Base-by-base conservation (phyloP, 2,113 vertebrate species). In the Ondatra zibethicus region DNA sequence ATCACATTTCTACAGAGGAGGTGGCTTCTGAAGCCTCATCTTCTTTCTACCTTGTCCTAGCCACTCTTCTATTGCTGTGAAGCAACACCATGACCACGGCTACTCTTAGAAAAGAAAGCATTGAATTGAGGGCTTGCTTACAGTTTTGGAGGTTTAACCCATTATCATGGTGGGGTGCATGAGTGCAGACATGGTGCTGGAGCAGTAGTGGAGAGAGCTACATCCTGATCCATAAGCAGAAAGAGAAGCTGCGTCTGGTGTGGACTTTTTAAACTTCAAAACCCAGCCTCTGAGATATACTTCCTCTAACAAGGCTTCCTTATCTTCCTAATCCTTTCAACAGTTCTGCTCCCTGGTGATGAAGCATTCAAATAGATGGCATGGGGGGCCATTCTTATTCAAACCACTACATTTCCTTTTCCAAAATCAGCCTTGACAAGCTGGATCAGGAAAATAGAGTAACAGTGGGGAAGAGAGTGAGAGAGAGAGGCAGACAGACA, bases 401-500 rank as follows among this genome's bases (percentile, higher is more conserved):
- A 29, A 14, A 82, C 23, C 55, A 61, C 55, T 25, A 27, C 25
- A 16, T 82, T 25, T 55, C 17, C 52, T 82, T 82, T 61, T 39
- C 50, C 76, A 23, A 96, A 87, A 61, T 47, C 29, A 91, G 58
- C n/a, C 94, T 89, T 87, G 72, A 84, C 11, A 68, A 87, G 19
- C 85, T 82, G n/a, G 80, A 42, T 78, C 76, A 94, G 33, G 39
- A 82, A 87, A 42, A 72, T 82, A 92, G 68, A 78, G 21, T 39
- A 55, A n/a, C 50, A 3, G 55, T 58, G 19, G n/a, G 0, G 11
- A 78, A 96, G 73, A 80, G 31, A 92, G 61, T 78, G 29, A 33
- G 8, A 50, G 19, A 75, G 36, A 72, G 1, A 75, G 5, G 33
- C 42, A 77, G 45, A 77, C 13, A 78, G 29, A 50, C 3, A 76